Percentiles rank a stretch among this genome's conserved stretches.
phyloP scores from a whole-genome alignment of 2,888 invertebrate genomes.

The Erynnis tages region DNA sequence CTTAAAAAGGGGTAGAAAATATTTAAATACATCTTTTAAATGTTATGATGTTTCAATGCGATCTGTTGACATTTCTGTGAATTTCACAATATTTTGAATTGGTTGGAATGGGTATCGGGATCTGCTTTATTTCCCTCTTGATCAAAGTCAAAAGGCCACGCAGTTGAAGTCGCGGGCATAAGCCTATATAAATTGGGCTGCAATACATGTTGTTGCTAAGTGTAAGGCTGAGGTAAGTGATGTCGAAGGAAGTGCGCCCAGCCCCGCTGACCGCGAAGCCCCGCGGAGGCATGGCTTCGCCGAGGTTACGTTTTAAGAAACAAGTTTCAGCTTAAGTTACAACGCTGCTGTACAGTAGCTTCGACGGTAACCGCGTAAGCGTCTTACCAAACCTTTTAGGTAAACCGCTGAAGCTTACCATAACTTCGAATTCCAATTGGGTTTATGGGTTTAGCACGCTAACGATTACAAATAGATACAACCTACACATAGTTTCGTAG shows the following conservation, averaged over 20 bases:
- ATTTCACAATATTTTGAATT: too few species aligned
- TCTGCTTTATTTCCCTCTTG: too few species aligned
- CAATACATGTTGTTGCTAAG: background rate
- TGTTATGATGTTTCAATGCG: too few species aligned
- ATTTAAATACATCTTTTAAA: too few species aligned
- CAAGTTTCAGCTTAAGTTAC: slow-evolving; percentile 42
- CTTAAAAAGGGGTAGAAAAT: too few species aligned
- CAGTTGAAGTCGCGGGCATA: too few species aligned
- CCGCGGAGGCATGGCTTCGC: slow-evolving; percentile 48
- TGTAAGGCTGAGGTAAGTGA: slow-evolving; percentile 44
- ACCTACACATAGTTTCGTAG: too few species aligned
- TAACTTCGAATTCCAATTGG: background rate
- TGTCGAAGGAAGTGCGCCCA: slow-evolving; percentile 60
- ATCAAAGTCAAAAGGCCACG: too few species aligned
- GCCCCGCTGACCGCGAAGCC: slow-evolving; percentile 70
- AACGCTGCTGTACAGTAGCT: slow-evolving; percentile 34
- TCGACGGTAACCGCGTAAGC: slow-evolving; percentile 21
- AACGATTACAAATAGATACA: too few species aligned
- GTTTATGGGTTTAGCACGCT: too few species aligned
- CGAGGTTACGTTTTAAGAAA: slow-evolving; percentile 35
- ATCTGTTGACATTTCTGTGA: too few species aligned
- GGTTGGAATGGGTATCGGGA: too few species aligned
- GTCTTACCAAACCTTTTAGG: slow-evolving; percentile 22
- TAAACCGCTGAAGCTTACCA: slow-evolving; percentile 2
- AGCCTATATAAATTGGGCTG: slow-evolving; percentile 1